Base-by-base conservation (phyloP, 1,140 invertebrate species). In the Thrips palmi region DNA sequence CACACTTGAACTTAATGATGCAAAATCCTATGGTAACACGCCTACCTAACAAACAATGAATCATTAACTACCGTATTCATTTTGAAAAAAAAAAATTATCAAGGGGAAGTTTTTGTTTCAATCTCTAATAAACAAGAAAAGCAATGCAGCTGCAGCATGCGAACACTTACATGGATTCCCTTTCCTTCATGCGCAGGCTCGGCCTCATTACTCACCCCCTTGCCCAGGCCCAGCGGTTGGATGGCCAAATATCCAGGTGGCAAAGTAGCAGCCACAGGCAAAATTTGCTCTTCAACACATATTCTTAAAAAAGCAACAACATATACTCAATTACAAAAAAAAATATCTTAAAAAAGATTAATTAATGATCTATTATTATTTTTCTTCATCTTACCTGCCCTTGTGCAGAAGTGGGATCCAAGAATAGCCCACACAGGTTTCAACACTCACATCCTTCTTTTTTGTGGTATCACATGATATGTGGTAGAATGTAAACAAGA, bases 401-500 rank as follows among this genome's bases (percentile, higher is more conserved):
- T 84, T 84, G 47, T 73, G 67, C 15, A 91, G 54, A 12, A 93
- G 62, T 2, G 86, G 81, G 31, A 84, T 49, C 88, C 89, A 96
- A 6, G 87, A 71, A 60, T 86, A 93, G 0, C 91, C 91, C 37
- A 94, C 80, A 44, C 82, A 74, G 39, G 70, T 79, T 54, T 93
- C 87, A 22, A 88, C 71, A 1, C 69, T 67, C 11, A 70, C 67
- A 44, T 82, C 77, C 45, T 76, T 74, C 51, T 81, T 81, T 54
- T 88, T 86, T 36, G 74, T 73, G 45, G 78, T 67, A 58, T 88
- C 82, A 46, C 85, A 86, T 14, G 80, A 83, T 43, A 89, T 75
- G 52, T 92, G 86, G 52, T 80, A 75, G 56, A 92, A 91, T 2
- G 78, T 84, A 53, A 92, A 91, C 3, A 91, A 63, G 15, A 91